Evolutionary conservation across 2,797 vertebrate genomes (phyloP).

Genomic region (Pseudocheirus occidentalis): DNA sequence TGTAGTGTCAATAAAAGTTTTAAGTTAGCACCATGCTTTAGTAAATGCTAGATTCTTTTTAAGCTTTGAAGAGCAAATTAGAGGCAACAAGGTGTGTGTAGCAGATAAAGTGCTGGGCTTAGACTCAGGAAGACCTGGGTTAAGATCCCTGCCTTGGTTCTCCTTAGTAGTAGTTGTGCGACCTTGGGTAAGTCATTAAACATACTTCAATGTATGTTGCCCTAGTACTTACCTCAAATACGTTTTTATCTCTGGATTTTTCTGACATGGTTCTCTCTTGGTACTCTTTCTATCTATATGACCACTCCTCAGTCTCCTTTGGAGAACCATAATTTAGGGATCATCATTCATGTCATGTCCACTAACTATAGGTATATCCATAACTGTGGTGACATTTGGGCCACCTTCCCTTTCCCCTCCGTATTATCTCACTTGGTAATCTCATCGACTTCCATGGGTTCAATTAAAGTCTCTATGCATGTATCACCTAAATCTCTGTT

Average conservation of each 20-base stretch:
- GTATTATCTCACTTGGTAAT: not conserved
- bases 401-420: not conserved
- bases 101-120: not conserved
- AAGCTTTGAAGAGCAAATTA: not conserved
- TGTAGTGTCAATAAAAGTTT: not conserved
- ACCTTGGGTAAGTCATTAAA: not conserved
- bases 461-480: not conserved
- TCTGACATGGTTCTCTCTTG: not conserved
- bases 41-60: not conserved
- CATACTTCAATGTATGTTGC: not conserved
- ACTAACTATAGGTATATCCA: not conserved
- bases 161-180: not conserved
- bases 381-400: not conserved
- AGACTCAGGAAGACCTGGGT: not conserved
- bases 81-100: not conserved
- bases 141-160: not conserved
- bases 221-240: not conserved
- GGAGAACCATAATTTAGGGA: not conserved
- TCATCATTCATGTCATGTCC: not conserved
- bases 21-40: not conserved
- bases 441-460: not conserved
- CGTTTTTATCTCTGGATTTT: not conserved
- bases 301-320: not conserved
- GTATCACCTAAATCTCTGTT: not conserved
- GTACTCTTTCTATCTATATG: not conserved